Conservation (phyloP, 2,797 vertebrate species). For the Apogon talboti region DNA sequence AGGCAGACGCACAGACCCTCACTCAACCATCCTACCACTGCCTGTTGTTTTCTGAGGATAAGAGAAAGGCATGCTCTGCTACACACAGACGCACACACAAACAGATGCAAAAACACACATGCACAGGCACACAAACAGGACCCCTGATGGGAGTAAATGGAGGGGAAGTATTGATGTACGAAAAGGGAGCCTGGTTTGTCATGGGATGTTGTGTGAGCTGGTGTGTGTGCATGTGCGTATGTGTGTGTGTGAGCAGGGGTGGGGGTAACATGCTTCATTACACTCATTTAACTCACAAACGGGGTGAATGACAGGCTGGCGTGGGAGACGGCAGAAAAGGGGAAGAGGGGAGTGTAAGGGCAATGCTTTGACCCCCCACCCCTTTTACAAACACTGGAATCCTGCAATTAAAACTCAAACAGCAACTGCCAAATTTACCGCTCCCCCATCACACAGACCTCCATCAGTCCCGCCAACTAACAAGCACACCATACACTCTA, state of each 20-base stretch:
- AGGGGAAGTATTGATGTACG: constrained; percentile 77
- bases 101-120: constrained; percentile 61
- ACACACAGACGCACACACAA: constrained; percentile 59
- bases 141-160: constrained; percentile 79
- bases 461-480: constrained; percentile 65
- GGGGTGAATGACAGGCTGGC: constrained; percentile 80
- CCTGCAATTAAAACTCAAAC: constrained; percentile 83
- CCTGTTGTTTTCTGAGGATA: constrained; percentile 69
- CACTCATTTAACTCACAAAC: constrained; percentile 84
- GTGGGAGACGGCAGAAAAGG: constrained; percentile 73
- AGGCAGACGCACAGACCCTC: constrained; percentile 50
- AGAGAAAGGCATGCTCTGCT: constrained; percentile 68
- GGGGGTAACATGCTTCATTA: constrained; percentile 81
- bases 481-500: constrained; percentile 66
- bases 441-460: constrained; percentile 49
- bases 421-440: constrained; percentile 76
- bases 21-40: constrained; percentile 48
- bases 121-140: constrained; percentile 63
- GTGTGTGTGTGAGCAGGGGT: constrained; percentile 33
- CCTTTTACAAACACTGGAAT: constrained; percentile 80
- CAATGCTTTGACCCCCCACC: constrained; percentile 57
- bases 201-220: constrained; percentile 75
- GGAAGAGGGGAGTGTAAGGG: constrained; percentile 58
- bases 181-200: constrained; percentile 71
- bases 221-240: constrained; percentile 50